These are phyloP conservation scores for Camponotus floridanus DNA, from an alignment of 1,140 invertebrate genomes.

Conservation along the genomic window DNA sequence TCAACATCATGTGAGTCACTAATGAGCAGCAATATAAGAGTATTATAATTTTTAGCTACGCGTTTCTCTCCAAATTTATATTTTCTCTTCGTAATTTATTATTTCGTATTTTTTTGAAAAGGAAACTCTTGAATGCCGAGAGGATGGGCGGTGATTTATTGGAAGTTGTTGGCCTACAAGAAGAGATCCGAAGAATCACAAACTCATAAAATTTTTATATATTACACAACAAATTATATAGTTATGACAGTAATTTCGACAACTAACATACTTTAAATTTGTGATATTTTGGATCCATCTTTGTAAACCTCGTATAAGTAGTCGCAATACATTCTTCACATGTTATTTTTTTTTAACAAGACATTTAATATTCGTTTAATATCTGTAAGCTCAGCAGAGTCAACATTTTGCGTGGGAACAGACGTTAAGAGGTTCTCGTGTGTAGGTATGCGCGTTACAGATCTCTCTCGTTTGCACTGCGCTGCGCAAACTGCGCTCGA, in stretches of 20 bases:
- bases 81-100: slow-evolving; percentile 17
- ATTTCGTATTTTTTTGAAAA: neutral
- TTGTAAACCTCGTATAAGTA: neutral
- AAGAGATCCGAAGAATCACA: slow-evolving; percentile 2
- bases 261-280: neutral
- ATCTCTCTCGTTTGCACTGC: slow-evolving; percentile 63
- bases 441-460: slow-evolving; percentile 77
- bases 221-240: neutral
- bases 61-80: neutral
- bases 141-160: neutral
- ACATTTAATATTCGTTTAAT: slow-evolving; percentile 84
- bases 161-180: slow-evolving; percentile 9
- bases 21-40: neutral
- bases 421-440: slow-evolving; percentile 59
- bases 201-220: neutral
- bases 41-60: neutral
- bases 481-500: slow-evolving; percentile 43
- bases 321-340: neutral
- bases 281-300: slow-evolving; percentile 13
- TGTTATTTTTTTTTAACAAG: slow-evolving; percentile 81
- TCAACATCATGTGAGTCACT: neutral
- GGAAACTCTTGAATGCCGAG: neutral
- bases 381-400: slow-evolving; percentile 84
- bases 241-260: neutral
- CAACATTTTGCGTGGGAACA: slow-evolving; percentile 81